Evolutionary conservation across 1,140 invertebrate genomes (phyloP).

Genomic region (Scaptomyza pallida): DNA sequence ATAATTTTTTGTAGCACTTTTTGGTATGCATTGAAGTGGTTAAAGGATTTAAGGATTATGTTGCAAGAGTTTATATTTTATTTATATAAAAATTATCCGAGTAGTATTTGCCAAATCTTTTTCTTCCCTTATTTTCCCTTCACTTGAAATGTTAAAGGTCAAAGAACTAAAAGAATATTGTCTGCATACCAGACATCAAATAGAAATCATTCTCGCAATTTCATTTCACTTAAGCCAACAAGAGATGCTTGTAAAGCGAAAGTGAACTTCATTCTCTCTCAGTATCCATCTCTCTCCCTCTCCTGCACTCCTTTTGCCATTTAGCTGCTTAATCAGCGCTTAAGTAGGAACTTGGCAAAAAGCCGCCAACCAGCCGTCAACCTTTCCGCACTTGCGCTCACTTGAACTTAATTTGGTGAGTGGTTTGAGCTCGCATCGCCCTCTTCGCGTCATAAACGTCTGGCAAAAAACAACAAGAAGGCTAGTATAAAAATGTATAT

Average conservation of each 20-base stretch:
- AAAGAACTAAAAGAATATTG: not conserved
- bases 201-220: slow-evolving; percentile 9
- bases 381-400: slow-evolving; percentile 52
- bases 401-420: slow-evolving; percentile 55
- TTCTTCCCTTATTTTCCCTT: not conserved
- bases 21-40: not conserved
- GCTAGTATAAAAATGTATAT: not conserved
- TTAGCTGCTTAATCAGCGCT: slow-evolving; percentile 46
- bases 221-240: slow-evolving; percentile 1
- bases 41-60: not conserved
- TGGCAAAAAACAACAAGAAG: slow-evolving; percentile 3
- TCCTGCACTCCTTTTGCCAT: not conserved
- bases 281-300: not conserved
- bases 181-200: not conserved
- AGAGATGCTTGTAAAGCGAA: not conserved
- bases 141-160: not conserved
- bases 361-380: slow-evolving; percentile 33
- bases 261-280: not conserved
- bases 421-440: slow-evolving; percentile 35
- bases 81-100: too few species aligned
- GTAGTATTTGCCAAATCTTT: too few species aligned
- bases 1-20: not conserved
- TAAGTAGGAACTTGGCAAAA: slow-evolving; percentile 40
- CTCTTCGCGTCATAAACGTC: slow-evolving; percentile 36
- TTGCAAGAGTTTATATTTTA: too few species aligned